These are phyloP conservation scores for Nannospalax galili DNA, from an alignment of 2,113 vertebrate genomes.

Conservation along the genomic window DNA sequence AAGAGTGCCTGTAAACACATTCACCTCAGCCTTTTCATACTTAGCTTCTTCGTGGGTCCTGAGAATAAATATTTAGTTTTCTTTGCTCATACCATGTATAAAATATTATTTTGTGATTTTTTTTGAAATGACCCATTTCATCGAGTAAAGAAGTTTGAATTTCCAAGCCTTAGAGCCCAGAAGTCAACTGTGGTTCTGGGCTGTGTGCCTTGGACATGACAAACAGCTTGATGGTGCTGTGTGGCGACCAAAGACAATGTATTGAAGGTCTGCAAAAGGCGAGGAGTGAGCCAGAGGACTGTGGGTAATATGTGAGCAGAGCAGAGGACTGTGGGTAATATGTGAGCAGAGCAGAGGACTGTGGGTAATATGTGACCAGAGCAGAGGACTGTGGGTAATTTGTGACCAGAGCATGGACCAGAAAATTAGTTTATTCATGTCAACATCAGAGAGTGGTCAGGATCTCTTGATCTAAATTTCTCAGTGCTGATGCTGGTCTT, in stretches of 20 bases:
- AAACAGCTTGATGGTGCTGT: neutral
- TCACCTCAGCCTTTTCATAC: neutral
- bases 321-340: neutral
- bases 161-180: neutral
- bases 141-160: neutral
- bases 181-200: neutral
- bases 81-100: neutral
- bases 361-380: neutral
- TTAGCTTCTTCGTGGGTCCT: neutral
- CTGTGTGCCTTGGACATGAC: neutral
- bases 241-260: neutral
- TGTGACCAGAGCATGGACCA: neutral
- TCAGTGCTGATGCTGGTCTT: neutral
- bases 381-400: neutral
- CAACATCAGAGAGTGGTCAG: neutral
- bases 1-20: neutral
- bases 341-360: neutral
- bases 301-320: neutral
- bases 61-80: neutral
- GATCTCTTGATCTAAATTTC: neutral
- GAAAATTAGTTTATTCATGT: neutral
- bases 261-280: neutral
- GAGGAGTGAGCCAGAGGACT: neutral
- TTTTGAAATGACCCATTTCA: neutral
- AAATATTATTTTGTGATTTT: neutral